A percentile compares a stretch with the other conserved stretches of the same genome.
These are phyloP conservation scores for Drosophila greeni DNA, from an alignment of 2,888 invertebrate genomes.

Conservation along the genomic window DNA sequence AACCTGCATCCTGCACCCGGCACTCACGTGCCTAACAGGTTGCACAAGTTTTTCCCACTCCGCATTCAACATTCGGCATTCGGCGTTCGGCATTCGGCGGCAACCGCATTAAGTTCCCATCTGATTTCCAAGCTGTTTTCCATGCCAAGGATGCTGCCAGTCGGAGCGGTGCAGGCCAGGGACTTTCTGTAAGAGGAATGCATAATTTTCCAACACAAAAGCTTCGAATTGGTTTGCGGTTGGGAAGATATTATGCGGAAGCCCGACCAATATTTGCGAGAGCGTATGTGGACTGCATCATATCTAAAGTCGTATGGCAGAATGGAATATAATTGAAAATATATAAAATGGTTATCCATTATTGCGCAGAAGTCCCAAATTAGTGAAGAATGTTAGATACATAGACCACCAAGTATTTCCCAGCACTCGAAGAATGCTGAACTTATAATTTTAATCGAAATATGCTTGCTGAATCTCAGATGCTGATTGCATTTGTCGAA, in stretches of 20 bases:
- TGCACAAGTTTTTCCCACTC: slow-evolving; percentile 32
- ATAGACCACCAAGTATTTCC: not conserved
- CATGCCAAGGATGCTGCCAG: slow-evolving; percentile 12
- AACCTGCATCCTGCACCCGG: slow-evolving; percentile 18
- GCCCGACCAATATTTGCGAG: not conserved
- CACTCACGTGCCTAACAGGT: slow-evolving; percentile 45
- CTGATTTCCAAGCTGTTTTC: slow-evolving; percentile 28
- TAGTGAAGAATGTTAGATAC: not conserved
- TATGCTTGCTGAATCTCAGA: not conserved
- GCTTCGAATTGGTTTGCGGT: slow-evolving; percentile 9
- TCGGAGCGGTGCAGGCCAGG: slow-evolving; percentile 6
- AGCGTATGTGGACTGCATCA: slow-evolving; percentile 3
- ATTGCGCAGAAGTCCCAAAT: not conserved
- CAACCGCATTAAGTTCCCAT: slow-evolving; percentile 16
- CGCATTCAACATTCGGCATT: not conserved
- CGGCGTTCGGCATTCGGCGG: slow-evolving; percentile 7
- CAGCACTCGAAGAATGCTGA: not conserved
- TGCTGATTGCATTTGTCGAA: slow-evolving; percentile 14
- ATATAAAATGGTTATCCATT: no score
- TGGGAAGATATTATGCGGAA: slow-evolving; percentile 24
- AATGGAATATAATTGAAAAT: not conserved
- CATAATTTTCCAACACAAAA: slow-evolving; percentile 44
- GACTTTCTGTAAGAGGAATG: slow-evolving; percentile 32
- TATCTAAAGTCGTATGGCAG: slow-evolving; percentile 1
- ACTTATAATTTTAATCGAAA: not conserved